A percentile compares a stretch with the other conserved stretches of the same genome.
Conservation (phyloP, 2,888 invertebrate genomes). For the Drosophila nr. perissopoda region DNA sequence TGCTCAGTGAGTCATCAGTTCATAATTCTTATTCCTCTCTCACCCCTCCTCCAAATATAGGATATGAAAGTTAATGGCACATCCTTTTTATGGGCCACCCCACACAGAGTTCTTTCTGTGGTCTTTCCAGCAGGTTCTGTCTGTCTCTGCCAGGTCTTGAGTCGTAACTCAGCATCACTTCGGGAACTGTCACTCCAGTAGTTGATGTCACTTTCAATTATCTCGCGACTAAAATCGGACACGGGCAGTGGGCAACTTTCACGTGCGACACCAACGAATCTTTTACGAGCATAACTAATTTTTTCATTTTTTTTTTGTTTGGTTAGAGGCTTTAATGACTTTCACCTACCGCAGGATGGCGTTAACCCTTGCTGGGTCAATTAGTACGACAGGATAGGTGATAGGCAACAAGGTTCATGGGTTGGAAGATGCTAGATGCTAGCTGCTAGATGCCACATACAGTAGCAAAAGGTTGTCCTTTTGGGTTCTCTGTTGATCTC, state of each 20-base stretch:
- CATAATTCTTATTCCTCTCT: neutral
- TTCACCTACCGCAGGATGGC: slow-evolving; percentile 71
- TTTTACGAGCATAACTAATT: slow-evolving; percentile 67
- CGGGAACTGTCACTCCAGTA: slow-evolving; percentile 16
- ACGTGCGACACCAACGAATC: slow-evolving; percentile 31
- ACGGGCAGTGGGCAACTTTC: slow-evolving; percentile 34
- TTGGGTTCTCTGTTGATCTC: slow-evolving; percentile 21
- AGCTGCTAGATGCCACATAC: slow-evolving; percentile 4
- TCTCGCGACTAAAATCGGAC: slow-evolving; percentile 33
- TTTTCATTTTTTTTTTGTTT: slow-evolving; percentile 18
- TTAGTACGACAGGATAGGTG: slow-evolving; percentile 41
- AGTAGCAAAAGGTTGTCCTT: slow-evolving; percentile 38
- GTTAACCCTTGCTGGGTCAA: slow-evolving; percentile 67
- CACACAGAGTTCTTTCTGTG: neutral
- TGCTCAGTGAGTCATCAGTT: slow-evolving; percentile 7
- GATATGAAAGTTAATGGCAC: slow-evolving; percentile 23
- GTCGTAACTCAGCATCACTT: slow-evolving; percentile 14
- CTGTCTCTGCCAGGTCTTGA: neutral
- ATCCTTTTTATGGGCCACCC: slow-evolving; percentile 22
- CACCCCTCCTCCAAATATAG: no score
- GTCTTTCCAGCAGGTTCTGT: neutral
- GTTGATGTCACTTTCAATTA: slow-evolving; percentile 26
- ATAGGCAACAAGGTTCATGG: slow-evolving; percentile 37
- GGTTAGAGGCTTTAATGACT: slow-evolving; percentile 56
- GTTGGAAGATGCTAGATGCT: slow-evolving; percentile 5